Evolutionary conservation across 30 jellyfish, hydroid and myxozoan species (phyloP).

Genomic region (Aurelia sp.): DNA sequence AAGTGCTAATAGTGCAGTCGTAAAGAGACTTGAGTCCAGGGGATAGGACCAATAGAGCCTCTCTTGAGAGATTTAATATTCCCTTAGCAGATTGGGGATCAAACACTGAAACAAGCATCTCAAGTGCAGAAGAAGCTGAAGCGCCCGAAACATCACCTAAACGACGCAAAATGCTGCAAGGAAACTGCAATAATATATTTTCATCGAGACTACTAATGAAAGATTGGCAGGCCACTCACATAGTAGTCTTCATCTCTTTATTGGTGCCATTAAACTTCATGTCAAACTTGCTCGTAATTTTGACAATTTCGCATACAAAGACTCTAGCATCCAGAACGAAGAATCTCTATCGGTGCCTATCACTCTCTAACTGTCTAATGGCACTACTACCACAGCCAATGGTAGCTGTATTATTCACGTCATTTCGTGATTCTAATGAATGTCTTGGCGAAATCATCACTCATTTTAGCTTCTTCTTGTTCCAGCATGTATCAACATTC

Average conservation of each 20-base stretch:
- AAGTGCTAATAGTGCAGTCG: too few species aligned
- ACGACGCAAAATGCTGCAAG: neutral
- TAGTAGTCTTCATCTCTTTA: slow-evolving; percentile 15
- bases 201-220: slow-evolving; percentile 14
- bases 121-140: too few species aligned
- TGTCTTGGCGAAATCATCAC: slow-evolving; percentile 38
- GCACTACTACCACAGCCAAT: slow-evolving; percentile 50
- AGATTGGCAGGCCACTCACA: neutral
- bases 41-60: too few species aligned
- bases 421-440: neutral
- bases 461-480: slow-evolving; percentile 21
- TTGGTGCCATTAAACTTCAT: slow-evolving; percentile 17
- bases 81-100: too few species aligned
- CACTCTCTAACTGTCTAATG: slow-evolving; percentile 26
- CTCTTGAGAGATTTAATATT: too few species aligned
- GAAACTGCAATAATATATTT: slow-evolving; percentile 24
- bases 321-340: slow-evolving; percentile 3
- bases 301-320: neutral
- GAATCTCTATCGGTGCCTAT: neutral
- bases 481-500: slow-evolving; percentile 17
- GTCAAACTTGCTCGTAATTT: slow-evolving; percentile 27
- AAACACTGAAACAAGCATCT: too few species aligned
- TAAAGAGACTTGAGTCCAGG: too few species aligned
- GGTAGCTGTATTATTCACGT: slow-evolving; percentile 26
- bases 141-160: neutral